Evolutionary conservation across 2,113 vertebrate genomes (phyloP), one percentile per base, ranked within the genome.

Genomic region (Takifugu flavidus): DNA sequence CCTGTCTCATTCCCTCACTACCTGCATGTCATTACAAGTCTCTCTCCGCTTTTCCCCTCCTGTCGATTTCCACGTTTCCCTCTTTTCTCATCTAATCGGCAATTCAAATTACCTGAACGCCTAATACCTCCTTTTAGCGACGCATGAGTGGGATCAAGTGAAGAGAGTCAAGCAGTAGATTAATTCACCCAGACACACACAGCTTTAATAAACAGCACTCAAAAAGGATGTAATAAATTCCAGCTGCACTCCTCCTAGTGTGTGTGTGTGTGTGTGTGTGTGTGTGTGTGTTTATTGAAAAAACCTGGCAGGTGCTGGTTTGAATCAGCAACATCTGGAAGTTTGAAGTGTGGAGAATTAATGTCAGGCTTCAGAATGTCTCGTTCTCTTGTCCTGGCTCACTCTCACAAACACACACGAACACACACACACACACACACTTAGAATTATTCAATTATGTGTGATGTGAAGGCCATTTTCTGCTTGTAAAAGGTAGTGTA

Each of bases 261-360:
- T 68, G 53, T 56, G 60, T 72, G 57, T 49, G 56, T 58, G 26
- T 45, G 56, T 56, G 59, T 60, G 34, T 57, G 44, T 58, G 58
- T 68, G 53, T 53, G 60, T 72, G 53, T 49, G 51, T 62, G 31
- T 50, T 56, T 61, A 25, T 65, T 75, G 11, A 73, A 70, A 61
- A 56, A 77, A 75, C 6, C 61, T 74, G 72, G 53, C 61, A 79
- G 65, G 72, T 80, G 74, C 66, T 81, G 62, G 65, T 76, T 78
- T 75, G 55, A 80, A 84, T 83, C 70, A 72, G n/a, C 56, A 72
- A 83, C 86, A 88, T 88, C 80, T 88, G 83, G 86, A 87, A 83
- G 53, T 82, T 51, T 53, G 67, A 78, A 78, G 76, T 61, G 74
- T 57, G 65, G 75, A 80, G 62, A 87, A 87, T 84, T 67, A 63